Percentiles rank a stretch among this genome's conserved stretches.
These are phyloP conservation scores for Clarias macrocephalus DNA, from an alignment of 2,113 vertebrate species.

Conservation along the genomic window DNA sequence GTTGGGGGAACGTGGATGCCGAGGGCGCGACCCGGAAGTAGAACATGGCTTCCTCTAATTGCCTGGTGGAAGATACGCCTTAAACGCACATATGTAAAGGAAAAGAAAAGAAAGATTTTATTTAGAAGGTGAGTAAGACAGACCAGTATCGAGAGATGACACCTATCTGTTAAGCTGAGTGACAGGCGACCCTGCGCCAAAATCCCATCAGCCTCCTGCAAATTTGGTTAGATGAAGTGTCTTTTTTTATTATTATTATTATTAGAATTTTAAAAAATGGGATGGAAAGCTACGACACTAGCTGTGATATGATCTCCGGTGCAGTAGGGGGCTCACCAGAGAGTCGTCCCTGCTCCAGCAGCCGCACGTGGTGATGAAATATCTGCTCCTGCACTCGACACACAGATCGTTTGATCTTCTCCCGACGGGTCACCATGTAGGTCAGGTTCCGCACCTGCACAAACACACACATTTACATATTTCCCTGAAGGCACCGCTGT, in stretches of 20 bases:
- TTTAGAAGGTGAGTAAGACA: not conserved
- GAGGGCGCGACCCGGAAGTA: conserved; percentile 32
- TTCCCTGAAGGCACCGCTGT: not conserved
- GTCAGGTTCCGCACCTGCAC: conserved; percentile 93
- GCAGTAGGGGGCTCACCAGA: conserved; percentile 73
- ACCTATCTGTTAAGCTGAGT: not conserved
- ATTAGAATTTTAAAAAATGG: not conserved
- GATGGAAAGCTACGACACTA: not conserved
- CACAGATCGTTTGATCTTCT: conserved; percentile 94
- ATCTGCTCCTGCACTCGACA: conserved; percentile 96
- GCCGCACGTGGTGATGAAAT: conserved; percentile 84
- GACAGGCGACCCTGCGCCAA: not conserved
- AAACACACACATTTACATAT: conserved; percentile 13
- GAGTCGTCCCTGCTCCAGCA: conserved; percentile 84
- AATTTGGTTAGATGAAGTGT: not conserved
- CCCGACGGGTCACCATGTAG: conserved; percentile 96
- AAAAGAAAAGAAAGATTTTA: not conserved
- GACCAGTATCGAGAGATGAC: not conserved
- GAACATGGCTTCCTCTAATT: conserved; percentile 53
- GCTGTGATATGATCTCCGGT: not conserved
- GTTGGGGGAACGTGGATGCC: conserved; percentile 27
- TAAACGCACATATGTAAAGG: not conserved
- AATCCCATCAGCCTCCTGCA: not conserved
- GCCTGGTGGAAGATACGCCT: conserved; percentile 54
- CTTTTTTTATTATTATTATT: not conserved